Base-by-base conservation (phyloP, 2,888 invertebrate genomes). In the Odontocolon sp. region DNA sequence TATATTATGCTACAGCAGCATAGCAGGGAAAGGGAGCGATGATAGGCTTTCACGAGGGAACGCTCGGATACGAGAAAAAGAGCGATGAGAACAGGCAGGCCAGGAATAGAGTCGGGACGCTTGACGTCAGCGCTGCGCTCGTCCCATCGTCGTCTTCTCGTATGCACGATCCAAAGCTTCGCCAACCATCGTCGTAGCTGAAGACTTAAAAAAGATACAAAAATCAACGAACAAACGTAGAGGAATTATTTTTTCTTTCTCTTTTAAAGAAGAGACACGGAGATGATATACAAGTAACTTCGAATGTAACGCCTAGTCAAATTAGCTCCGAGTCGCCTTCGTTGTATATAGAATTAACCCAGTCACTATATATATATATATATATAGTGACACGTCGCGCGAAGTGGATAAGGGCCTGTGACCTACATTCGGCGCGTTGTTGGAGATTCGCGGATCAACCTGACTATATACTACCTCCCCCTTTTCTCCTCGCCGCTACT, bases 91-190 rank as follows among this genome's bases (percentile, higher is more conserved):
- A 68, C 40, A 33, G 57, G 42, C 33, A 52, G 79, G 79, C 81
- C 84, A 79, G 81, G 81, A 82, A 84, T 85, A 84, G 80, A 80
- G 77, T 72, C 68, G 78, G 75, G 73, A 79, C 40, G 64, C 69
- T 71, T 84, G 85, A 85, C 83, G 84, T 85, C 86, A 84, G 71
- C 78, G 54, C 67, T 79, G 79, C 80, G 33, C 45, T 50, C 38
- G 23, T 28, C n/a, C 52, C 50, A 36, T 59, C 70, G 70, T 52
- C 54, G 33, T 36, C 57, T 64, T 11, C 23, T 52, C 28, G 4
- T n/a, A 9, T 18, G 40, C 16, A 47, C 16, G 11, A 14, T n/a
- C n/a, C n/a, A n/a, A n/a, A n/a, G 9, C 38, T 40, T 23, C 18
- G 2, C 42, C 40, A 78, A 82, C 57, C 66, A 61, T 40, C 23